Conservation (phyloP, 2,888 invertebrate genomes). For the Synergus japonicus region DNA sequence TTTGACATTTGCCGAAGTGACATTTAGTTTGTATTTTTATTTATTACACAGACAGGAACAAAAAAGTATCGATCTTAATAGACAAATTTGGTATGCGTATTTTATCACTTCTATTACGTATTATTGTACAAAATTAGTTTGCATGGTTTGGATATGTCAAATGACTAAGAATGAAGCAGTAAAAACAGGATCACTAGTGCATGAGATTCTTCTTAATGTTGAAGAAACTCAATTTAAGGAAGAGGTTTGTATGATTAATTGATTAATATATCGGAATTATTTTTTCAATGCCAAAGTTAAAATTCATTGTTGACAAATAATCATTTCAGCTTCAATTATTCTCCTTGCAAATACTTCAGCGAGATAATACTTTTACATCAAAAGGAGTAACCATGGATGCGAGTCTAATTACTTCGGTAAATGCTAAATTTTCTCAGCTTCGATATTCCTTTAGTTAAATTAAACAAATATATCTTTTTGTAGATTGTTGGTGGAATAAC, state of each 20-base stretch:
- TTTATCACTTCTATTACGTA: constrained; percentile 64
- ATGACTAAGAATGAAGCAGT: constrained; percentile 61
- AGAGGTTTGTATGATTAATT: constrained; percentile 57
- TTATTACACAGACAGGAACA: constrained; percentile 55
- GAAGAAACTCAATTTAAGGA: constrained; percentile 60
- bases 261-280: not conserved
- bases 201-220: constrained; percentile 61
- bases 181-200: constrained; percentile 61
- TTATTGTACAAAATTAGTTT: constrained; percentile 60
- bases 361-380: constrained; percentile 63
- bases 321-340: constrained; percentile 64
- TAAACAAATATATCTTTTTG: constrained; percentile 42
- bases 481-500: constrained; percentile 67
- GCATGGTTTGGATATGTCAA: constrained; percentile 65
- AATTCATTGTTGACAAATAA: not conserved
- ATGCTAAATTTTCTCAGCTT: not conserved
- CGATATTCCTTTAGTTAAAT: not conserved
- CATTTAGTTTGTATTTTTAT: constrained; percentile 68
- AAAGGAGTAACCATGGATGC: constrained; percentile 63
- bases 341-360: constrained; percentile 65
- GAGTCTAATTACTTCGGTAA: constrained; percentile 63
- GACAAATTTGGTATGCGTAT: constrained; percentile 65
- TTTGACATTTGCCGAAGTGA: constrained; percentile 66
- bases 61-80: constrained; percentile 57
- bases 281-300: not conserved